Conservation (phyloP, 2,797 vertebrate species). For the Gouania willdenowi region DNA sequence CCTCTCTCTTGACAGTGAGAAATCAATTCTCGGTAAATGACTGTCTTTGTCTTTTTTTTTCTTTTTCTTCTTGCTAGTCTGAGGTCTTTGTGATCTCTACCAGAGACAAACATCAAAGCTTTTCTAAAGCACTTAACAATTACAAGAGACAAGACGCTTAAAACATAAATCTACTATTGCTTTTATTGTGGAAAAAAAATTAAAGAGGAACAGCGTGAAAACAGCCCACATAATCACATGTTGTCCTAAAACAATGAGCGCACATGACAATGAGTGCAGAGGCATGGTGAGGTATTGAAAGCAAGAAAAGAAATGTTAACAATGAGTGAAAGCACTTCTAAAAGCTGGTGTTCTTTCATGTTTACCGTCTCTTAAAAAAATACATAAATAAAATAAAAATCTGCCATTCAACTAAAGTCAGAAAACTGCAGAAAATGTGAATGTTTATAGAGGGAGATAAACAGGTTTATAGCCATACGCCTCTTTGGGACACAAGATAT, state of each 20-base stretch:
- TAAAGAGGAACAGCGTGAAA: too few species aligned
- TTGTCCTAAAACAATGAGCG: constrained; percentile 15
- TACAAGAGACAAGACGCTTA: constrained; percentile 47
- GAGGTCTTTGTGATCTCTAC: constrained; percentile 45
- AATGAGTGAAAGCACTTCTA: not conserved
- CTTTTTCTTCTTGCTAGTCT: constrained; percentile 49
- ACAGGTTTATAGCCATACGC: constrained; percentile 14
- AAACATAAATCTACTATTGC: constrained; percentile 39
- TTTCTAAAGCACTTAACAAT: constrained; percentile 61
- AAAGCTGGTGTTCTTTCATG: not conserved
- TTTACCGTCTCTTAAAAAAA: constrained; percentile 17
- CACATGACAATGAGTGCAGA: not conserved
- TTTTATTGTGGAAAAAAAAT: constrained; percentile 32
- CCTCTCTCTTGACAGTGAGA: constrained; percentile 11
- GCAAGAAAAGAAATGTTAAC: not conserved
- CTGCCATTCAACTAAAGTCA: constrained; percentile 3
- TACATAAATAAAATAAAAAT: too few species aligned
- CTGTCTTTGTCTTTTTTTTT: constrained; percentile 39
- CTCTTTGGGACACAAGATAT: not conserved
- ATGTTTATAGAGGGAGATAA: not conserved
- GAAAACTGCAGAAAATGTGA: constrained; percentile 4
- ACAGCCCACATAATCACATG: constrained; percentile 32
- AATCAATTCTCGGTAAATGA: constrained; percentile 47
- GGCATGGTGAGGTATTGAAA: not conserved
- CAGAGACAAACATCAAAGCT: constrained; percentile 69